phyloP scores from a whole-genome alignment of 2,888 invertebrate genomes.

The Lissonota sp. region DNA sequence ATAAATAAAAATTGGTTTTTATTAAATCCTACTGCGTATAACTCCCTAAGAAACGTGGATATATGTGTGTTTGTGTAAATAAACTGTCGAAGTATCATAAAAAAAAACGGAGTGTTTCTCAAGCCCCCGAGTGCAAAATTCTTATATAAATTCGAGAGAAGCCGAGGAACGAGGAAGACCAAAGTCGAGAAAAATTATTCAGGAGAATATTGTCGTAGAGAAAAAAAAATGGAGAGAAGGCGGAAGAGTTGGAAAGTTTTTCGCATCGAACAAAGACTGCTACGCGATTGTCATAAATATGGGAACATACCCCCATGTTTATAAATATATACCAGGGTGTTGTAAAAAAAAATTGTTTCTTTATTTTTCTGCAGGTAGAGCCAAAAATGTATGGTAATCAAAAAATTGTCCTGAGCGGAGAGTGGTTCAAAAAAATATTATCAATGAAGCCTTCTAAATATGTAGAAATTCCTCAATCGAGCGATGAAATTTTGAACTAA shows the following conservation, averaged over 20 bases:
- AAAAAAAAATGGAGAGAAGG: background rate
- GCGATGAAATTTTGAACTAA: too few species aligned
- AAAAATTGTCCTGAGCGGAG: too few species aligned
- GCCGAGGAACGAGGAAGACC: slow-evolving; percentile 25
- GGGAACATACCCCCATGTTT: too few species aligned
- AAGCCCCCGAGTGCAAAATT: slow-evolving; percentile 12
- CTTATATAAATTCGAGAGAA: slow-evolving; percentile 42
- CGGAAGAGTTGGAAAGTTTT: slow-evolving; percentile 47
- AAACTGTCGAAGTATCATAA: slow-evolving; percentile 69
- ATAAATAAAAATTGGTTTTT: too few species aligned
- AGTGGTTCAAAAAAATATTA: too few species aligned
- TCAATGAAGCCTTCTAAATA: too few species aligned
- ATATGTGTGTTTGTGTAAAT: slow-evolving; percentile 55
- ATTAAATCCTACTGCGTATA: background rate
- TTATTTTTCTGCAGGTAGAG: too few species aligned
- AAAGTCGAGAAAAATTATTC: slow-evolving; percentile 63
- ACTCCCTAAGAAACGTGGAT: slow-evolving; percentile 9
- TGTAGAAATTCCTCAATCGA: too few species aligned
- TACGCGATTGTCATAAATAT: slow-evolving; percentile 50
- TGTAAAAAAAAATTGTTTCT: too few species aligned
- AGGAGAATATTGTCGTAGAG: slow-evolving; percentile 47
- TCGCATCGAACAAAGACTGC: slow-evolving; percentile 28
- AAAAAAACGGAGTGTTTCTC: slow-evolving; percentile 58
- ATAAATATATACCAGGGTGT: too few species aligned
- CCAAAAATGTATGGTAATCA: too few species aligned